Conservation (phyloP, 30 jellyfish, hydroid and myxozoan genomes). For the Phacellophora camtschatica region DNA sequence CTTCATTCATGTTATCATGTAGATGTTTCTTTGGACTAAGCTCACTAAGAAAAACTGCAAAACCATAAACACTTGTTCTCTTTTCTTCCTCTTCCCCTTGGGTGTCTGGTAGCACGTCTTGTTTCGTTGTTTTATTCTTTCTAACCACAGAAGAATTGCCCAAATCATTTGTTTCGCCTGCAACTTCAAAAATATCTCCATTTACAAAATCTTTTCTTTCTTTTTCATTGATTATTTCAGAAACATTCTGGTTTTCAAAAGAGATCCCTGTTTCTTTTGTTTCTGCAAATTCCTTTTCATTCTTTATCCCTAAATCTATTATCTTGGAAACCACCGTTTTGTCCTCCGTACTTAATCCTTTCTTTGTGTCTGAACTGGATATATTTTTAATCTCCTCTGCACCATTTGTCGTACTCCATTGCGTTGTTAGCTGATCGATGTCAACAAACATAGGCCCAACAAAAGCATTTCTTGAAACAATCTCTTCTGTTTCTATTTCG, state of each 20-base stretch:
- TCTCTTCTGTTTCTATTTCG: neutral
- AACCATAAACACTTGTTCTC: conserved; percentile 51
- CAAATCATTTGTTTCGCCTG: no score
- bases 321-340: neutral
- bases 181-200: neutral
- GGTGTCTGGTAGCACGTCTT: neutral
- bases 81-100: conserved; percentile 1
- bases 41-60: conserved; percentile 43
- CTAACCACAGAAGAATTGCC: no score
- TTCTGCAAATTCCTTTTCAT: neutral
- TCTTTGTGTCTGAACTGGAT: conserved; percentile 13
- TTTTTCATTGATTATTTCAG: neutral
- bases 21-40: neutral
- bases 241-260: neutral
- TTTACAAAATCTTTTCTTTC: neutral
- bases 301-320: neutral
- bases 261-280: neutral
- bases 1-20: neutral
- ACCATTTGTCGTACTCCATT: conserved; percentile 6
- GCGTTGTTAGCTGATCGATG: neutral
- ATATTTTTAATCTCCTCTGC: neutral
- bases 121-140: no score
- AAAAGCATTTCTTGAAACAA: neutral
- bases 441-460: conserved; percentile 11
- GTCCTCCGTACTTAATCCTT: conserved; percentile 1